phyloP scores from a whole-genome alignment of 2,797 vertebrate genomes.

The Crocidura indochinensis region DNA sequence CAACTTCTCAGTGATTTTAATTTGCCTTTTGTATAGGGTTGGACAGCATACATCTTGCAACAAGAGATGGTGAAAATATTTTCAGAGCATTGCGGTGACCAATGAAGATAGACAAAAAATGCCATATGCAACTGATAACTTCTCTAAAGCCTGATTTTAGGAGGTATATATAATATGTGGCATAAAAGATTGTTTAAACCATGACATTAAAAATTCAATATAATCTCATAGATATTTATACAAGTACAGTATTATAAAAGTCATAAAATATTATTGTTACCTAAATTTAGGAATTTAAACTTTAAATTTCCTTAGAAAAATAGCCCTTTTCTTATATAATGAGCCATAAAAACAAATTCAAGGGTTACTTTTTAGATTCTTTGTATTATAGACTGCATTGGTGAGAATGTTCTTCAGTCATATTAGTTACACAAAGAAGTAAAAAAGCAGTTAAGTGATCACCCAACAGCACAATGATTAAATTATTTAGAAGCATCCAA shows the following conservation, averaged over 20 bases:
- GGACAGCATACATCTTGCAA: background rate
- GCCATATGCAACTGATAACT: background rate
- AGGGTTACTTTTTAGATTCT: background rate
- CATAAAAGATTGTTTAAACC: background rate
- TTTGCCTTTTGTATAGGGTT: background rate
- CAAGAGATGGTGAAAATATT: background rate
- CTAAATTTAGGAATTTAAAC: background rate
- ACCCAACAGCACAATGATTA: background rate
- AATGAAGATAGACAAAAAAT: background rate
- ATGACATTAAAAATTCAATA: background rate
- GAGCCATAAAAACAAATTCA: constrained; percentile 18
- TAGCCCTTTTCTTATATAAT: background rate
- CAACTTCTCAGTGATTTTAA: background rate
- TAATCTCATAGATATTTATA: background rate
- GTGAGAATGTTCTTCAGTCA: background rate
- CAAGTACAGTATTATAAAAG: background rate
- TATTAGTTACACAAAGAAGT: background rate
- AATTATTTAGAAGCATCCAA: background rate
- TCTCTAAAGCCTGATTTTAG: background rate
- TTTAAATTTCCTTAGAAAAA: background rate
- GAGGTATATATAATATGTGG: background rate
- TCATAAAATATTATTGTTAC: background rate
- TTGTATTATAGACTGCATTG: background rate
- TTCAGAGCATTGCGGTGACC: background rate
- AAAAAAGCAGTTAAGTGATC: background rate